These are phyloP conservation scores for Todiramphus chloris DNA, from an alignment of 2,113 vertebrate genomes.

Conservation along the genomic window DNA sequence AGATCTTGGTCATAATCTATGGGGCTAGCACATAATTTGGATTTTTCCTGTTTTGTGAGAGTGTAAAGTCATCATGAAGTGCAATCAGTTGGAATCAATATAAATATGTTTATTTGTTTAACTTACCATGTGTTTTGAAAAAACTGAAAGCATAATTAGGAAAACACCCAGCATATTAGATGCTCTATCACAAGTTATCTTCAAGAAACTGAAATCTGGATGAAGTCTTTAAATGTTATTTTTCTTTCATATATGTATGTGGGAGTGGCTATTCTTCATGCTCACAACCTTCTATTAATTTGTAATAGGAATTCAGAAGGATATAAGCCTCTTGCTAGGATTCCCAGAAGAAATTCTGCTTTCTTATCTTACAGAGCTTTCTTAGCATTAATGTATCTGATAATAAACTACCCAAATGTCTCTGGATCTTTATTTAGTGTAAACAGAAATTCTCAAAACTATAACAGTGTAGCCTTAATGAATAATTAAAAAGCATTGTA, in stretches of 20 bases:
- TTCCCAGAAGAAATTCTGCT: neutral
- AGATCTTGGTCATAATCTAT: neutral
- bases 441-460: conserved; percentile 41
- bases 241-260: neutral
- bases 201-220: neutral
- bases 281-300: neutral
- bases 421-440: neutral
- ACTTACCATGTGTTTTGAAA: neutral
- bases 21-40: neutral
- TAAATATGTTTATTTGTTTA: neutral
- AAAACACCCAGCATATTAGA: neutral
- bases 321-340: neutral
- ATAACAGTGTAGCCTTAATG: neutral
- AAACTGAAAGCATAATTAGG: neutral
- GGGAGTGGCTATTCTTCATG: neutral
- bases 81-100: neutral
- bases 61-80: neutral
- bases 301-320: neutral
- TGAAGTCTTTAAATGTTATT: neutral
- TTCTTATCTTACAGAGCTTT: neutral
- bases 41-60: neutral
- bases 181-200: neutral
- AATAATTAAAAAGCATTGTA: conserved; percentile 43
- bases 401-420: neutral
- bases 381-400: neutral